These are phyloP conservation scores for Galeruca laticollis DNA, from an alignment of 2,888 invertebrate genomes.

Conservation along the genomic window DNA sequence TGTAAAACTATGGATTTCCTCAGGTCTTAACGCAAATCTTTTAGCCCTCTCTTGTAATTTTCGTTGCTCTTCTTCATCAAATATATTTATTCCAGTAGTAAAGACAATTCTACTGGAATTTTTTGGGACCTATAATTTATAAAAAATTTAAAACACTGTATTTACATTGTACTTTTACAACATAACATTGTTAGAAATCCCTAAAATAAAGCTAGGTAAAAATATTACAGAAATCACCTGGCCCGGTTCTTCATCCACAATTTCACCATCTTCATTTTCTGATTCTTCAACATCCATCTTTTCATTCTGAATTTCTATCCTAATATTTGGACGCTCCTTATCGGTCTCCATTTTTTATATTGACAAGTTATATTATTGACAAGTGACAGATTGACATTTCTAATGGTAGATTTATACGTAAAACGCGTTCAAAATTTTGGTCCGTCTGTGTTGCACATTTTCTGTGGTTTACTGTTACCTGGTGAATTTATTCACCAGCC, in stretches of 20 bases:
- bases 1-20: conserved; percentile 63
- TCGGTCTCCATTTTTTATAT: conserved; percentile 43
- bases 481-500: too few relatives aligned
- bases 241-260: conserved; percentile 55
- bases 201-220: conserved; percentile 8
- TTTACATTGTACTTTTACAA: too few relatives aligned
- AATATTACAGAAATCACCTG: neutral
- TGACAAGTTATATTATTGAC: neutral
- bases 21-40: conserved; percentile 69
- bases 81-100: conserved; percentile 68
- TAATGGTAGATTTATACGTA: too few relatives aligned
- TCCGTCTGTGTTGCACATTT: too few relatives aligned
- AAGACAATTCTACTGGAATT: conserved; percentile 64
- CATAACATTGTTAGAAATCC: neutral
- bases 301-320: conserved; percentile 68
- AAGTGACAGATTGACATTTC: too few relatives aligned
- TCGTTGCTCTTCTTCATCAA: conserved; percentile 67
- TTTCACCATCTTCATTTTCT: conserved; percentile 66
- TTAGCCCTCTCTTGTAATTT: conserved; percentile 71
- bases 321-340: conserved; percentile 63
- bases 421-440: too few relatives aligned
- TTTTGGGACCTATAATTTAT: conserved; percentile 52
- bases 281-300: conserved; percentile 68
- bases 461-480: too few relatives aligned
- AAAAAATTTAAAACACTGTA: conserved; percentile 6